Evolutionary conservation across 2,113 vertebrate genomes (phyloP).

Genomic region (Neodontobutis hainanensis): DNA sequence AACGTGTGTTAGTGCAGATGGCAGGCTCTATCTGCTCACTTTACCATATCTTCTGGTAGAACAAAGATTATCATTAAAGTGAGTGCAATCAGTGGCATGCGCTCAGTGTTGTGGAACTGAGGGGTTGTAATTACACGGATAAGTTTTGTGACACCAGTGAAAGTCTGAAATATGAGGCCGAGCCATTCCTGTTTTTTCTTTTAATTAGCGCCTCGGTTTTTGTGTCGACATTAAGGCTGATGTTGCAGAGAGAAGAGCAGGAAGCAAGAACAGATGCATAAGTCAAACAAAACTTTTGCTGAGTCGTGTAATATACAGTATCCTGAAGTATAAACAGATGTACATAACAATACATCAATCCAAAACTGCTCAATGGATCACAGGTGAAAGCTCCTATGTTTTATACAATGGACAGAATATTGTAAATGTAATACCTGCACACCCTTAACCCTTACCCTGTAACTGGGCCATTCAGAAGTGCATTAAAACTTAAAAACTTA

Average conservation of each 20-base stretch:
- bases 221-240: slow-evolving; percentile 38
- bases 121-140: slow-evolving; percentile 73
- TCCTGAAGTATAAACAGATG: slow-evolving; percentile 18
- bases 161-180: slow-evolving; percentile 42
- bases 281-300: slow-evolving; percentile 21
- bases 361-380: background rate
- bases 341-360: background rate
- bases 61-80: slow-evolving; percentile 67
- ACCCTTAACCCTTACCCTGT: too few species aligned
- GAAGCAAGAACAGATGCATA: slow-evolving; percentile 7
- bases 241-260: slow-evolving; percentile 35
- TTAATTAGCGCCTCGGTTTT: slow-evolving; percentile 53
- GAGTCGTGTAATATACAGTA: slow-evolving; percentile 27
- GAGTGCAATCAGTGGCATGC: slow-evolving; percentile 72
- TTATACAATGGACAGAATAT: too few species aligned
- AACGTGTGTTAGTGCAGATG: too few species aligned
- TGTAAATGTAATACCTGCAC: too few species aligned
- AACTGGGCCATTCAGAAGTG: too few species aligned
- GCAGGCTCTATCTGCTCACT: background rate
- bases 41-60: slow-evolving; percentile 42
- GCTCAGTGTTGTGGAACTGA: slow-evolving; percentile 70
- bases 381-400: too few species aligned
- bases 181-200: slow-evolving; percentile 49
- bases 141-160: slow-evolving; percentile 64
- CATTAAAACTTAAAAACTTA: too few species aligned